Evolutionary conservation across 2,113 vertebrate species (phyloP), one percentile per base, ranked within the genome.

Genomic region (Plectropomus leopardus): DNA sequence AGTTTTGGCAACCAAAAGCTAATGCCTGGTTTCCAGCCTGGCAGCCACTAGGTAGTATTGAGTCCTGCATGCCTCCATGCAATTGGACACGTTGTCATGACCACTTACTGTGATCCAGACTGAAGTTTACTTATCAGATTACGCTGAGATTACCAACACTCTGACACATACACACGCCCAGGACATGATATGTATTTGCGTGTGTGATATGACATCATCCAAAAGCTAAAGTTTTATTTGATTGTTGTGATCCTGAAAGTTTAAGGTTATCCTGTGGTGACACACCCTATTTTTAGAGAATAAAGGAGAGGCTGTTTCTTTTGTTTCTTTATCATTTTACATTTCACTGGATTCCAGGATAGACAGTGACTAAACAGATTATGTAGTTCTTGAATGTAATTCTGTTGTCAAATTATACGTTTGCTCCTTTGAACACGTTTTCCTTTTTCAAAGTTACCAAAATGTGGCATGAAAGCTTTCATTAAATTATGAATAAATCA

Each of bases 71-170:
- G 44, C 3, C 36, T 60, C 7, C 70, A 11, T 42, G 24, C 66
- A 48, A 32, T 36, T 24, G 16, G 2, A 21, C 24, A 64, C 28
- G 30, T 32, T 82, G 83, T 87, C 84, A 86, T 30, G 67, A 59
- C 24, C 75, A 78, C 58, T 90, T 87, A 85, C 30, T 72, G 24
- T 76, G 44, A 90, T 71, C 65, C 54, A 73, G 59, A 55, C 30
- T 88, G 28, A 90, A 15, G 74, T 54, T 73, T 65, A 80, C 63
- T 84, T 67, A 90, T 87, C 72, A 73, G 85, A 86, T 92, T 90
- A 90, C 24, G 26, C 4, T 51, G 50, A 80, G 86, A 87, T 92
- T 88, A 90, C 13, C 23, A 24, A 2, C 14, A 79, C 30, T 74
- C 21, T 73, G 66, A 61, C 78, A 24, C 19, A 17, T 17, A 17